Evolutionary conservation across 2,113 vertebrate species (phyloP).

Genomic region (Takifugu flavidus): DNA sequence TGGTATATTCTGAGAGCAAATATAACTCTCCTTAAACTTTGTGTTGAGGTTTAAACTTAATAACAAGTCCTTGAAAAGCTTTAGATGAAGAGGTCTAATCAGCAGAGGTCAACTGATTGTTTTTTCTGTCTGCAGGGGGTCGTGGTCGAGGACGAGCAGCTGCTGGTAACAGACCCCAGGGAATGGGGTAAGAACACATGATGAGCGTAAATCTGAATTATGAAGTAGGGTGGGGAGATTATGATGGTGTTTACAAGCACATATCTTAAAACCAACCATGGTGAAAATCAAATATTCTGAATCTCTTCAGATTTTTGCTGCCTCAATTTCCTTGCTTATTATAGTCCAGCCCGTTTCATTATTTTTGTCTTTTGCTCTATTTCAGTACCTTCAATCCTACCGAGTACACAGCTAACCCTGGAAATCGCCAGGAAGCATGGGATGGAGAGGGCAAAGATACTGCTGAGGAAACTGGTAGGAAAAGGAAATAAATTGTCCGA

Average conservation of each 20-base stretch:
- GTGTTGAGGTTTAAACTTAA: background rate
- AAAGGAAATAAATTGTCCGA: background rate
- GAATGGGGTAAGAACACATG: conserved; percentile 86
- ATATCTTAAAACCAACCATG: conserved; percentile 45
- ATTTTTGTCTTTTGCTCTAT: background rate
- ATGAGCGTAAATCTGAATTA: background rate
- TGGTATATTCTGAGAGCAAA: no score
- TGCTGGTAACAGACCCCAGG: conserved; percentile 86
- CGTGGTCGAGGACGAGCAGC: conserved; percentile 87
- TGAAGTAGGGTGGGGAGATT: conserved; percentile 14
- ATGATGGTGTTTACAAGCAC: conserved; percentile 54
- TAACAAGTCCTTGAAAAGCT: background rate
- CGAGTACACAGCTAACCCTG: conserved; percentile 83
- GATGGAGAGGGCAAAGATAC: conserved; percentile 79
- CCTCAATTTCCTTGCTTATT: background rate
- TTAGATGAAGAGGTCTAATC: background rate
- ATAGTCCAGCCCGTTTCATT: background rate
- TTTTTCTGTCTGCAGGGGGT: conserved; percentile 65
- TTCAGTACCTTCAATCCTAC: conserved; percentile 91
- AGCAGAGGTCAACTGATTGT: conserved; percentile 4
- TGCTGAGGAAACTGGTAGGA: conserved; percentile 82
- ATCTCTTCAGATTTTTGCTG: conserved; percentile 4
- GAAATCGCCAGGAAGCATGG: conserved; percentile 81
- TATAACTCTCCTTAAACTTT: background rate
- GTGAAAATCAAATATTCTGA: conserved; percentile 32